Conservation (phyloP, 1,140 invertebrate genomes). For the Drosophila prosaltans region DNA sequence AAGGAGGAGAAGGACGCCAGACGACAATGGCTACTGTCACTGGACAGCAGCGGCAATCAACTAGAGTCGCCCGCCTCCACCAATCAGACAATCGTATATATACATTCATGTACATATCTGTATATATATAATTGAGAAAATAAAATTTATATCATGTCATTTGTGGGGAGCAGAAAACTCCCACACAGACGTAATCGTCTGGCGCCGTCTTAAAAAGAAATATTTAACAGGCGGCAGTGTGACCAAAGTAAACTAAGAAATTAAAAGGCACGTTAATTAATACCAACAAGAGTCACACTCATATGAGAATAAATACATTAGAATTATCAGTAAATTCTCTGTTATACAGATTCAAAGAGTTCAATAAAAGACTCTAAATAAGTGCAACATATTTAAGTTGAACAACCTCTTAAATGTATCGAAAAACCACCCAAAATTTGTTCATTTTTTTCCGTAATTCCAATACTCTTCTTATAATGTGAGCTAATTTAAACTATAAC, state of each 20-base stretch:
- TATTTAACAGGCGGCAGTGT: not conserved
- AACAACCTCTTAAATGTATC: too few relatives aligned
- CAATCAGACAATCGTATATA: conserved; percentile 31
- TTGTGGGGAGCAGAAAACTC: conserved; percentile 36
- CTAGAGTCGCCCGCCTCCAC: not conserved
- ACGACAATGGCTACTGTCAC: conserved; percentile 33
- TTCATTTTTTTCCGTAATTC: too few relatives aligned
- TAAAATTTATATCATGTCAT: conserved; percentile 63
- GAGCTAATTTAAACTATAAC: too few relatives aligned
- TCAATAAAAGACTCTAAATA: too few relatives aligned
- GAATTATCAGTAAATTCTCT: too few relatives aligned
- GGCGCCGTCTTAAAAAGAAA: not conserved
- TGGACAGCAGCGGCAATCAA: conserved; percentile 22
- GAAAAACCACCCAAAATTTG: too few relatives aligned
- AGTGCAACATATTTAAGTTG: too few relatives aligned
- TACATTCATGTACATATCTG: not conserved
- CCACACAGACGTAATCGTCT: conserved; percentile 48
- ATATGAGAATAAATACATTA: too few relatives aligned
- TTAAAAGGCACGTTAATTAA: not conserved
- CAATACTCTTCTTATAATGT: too few relatives aligned
- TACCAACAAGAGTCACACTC: too few relatives aligned
- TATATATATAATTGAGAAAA: conserved; percentile 39
- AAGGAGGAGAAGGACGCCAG: not conserved
- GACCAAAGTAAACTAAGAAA: not conserved
- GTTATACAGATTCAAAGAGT: too few relatives aligned